Evolutionary conservation across 2,797 vertebrate species (phyloP), one percentile per base, ranked within the genome.

Genomic region (Leontocebus nigricollis): DNA sequence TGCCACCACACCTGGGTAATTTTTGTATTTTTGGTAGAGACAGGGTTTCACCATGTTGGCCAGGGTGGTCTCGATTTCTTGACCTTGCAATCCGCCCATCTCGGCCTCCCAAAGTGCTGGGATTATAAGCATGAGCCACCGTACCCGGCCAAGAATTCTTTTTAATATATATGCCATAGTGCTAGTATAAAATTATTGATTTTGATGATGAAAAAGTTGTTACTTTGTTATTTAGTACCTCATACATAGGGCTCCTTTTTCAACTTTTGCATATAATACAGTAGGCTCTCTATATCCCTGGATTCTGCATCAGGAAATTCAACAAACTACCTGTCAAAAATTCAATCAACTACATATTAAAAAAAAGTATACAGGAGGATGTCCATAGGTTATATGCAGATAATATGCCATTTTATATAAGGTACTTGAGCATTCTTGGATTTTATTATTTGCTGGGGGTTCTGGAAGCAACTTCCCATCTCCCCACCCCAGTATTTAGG

Each of bases 151-250:
- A 87, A 41, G 57, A 84, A 20, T 80, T 27, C 22, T 24, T 79
- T 76, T 92, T 82, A 88, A 85, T 73, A 22, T 85, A 67, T 1
- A 4, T 95, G 67, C 14, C 9, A 48, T 85, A 70, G 76, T 81
- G 33, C 50, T 97, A 77, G 30, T 83, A 92, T 93, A 72, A 93
- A 96, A 90, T 10, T 84, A n/a, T 26, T 87, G 64, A 11, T 70
- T 96, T 90, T 93, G 44, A 70, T 84, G 48, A 84, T 95, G n/a
- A 75, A 94, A 86, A 84, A 9, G 3, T 88, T 94, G 30, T 36
- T 92, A 41, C 88, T 87, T 94, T 93, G 52, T 84, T 95, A 87
- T 77, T 55, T 72, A 95, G 70, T 85, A 39, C 10, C 4, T 92
- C 61, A 75, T 80, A 11, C 81, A 26, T 81, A 77, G 20, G 59